Conservation (phyloP, 2,888 invertebrate species). For the Noctuana brunneofusca region DNA sequence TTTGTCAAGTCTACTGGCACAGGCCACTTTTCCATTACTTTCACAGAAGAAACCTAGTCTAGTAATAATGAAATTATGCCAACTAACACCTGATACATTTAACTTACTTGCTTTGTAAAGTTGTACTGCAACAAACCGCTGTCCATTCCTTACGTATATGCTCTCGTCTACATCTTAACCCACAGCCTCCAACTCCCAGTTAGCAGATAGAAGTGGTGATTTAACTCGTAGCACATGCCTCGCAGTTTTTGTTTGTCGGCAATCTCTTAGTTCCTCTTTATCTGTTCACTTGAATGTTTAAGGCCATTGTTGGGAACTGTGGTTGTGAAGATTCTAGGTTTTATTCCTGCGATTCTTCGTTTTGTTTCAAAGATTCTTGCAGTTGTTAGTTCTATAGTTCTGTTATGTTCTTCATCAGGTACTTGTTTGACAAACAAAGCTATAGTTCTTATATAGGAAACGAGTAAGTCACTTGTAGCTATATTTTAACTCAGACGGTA, state of each 20-base stretch:
- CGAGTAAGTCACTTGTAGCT: too few relatives aligned
- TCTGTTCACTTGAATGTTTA: slow-evolving; percentile 33
- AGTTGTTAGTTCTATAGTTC: slow-evolving; percentile 12
- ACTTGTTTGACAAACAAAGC: not conserved
- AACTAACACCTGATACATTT: too few relatives aligned
- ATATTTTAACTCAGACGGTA: too few relatives aligned
- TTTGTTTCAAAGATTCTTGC: slow-evolving; percentile 29
- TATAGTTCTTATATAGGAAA: not conserved
- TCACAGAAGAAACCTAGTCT: too few relatives aligned
- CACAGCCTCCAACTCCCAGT: slow-evolving; percentile 30
- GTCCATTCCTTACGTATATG: not conserved
- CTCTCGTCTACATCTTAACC: not conserved
- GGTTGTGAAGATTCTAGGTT: slow-evolving; percentile 11
- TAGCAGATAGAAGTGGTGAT: slow-evolving; percentile 43
- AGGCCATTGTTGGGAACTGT: slow-evolving; percentile 29
- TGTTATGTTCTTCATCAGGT: not conserved
- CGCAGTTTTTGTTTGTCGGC: slow-evolving; percentile 29
- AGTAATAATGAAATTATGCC: too few relatives aligned
- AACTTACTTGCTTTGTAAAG: too few relatives aligned
- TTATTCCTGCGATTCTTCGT: slow-evolving; percentile 13
- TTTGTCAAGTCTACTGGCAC: too few relatives aligned
- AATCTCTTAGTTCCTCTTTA: slow-evolving; percentile 27
- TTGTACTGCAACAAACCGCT: too few relatives aligned
- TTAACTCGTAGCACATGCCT: slow-evolving; percentile 43
- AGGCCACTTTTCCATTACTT: too few relatives aligned